These are phyloP conservation scores for Entomobrya multifasciata DNA, from an alignment of 2,888 invertebrate genomes.

Conservation along the genomic window DNA sequence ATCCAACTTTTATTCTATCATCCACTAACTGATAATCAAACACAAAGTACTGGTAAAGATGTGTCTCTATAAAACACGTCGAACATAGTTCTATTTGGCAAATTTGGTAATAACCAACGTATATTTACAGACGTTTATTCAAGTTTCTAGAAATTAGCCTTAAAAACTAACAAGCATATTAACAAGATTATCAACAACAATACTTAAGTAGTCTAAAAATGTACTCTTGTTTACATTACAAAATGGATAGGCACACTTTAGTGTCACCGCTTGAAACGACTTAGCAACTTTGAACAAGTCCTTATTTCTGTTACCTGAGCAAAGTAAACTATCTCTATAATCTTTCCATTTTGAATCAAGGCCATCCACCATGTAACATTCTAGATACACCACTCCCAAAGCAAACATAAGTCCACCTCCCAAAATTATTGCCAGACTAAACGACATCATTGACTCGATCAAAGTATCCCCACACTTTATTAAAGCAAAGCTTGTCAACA, in stretches of 20 bases:
- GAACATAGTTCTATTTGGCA: too few relatives aligned
- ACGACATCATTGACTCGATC: background rate
- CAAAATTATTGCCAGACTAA: background rate
- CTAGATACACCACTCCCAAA: background rate
- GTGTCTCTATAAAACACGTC: too few relatives aligned
- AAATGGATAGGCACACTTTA: background rate
- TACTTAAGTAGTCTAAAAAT: background rate
- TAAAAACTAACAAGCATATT: too few relatives aligned
- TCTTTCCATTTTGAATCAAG: background rate
- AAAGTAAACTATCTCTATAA: background rate
- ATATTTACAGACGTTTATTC: too few relatives aligned
- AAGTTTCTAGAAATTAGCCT: too few relatives aligned
- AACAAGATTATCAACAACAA: background rate
- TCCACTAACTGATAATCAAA: too few relatives aligned
- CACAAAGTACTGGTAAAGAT: too few relatives aligned
- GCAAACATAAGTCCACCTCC: background rate
- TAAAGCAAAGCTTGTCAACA: too few relatives aligned
- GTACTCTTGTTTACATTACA: slow-evolving; percentile 1
- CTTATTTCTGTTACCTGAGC: background rate
- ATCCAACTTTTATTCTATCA: too few relatives aligned
- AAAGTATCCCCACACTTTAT: background rate
- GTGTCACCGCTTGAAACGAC: background rate
- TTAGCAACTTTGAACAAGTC: background rate
- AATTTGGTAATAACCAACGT: too few relatives aligned
- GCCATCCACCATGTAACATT: too few relatives aligned